Percentiles rank a stretch among this genome's conserved stretches.
Evolutionary conservation across 2,797 vertebrate genomes (phyloP).

Genomic region (Hypotaenidia okinawae): DNA sequence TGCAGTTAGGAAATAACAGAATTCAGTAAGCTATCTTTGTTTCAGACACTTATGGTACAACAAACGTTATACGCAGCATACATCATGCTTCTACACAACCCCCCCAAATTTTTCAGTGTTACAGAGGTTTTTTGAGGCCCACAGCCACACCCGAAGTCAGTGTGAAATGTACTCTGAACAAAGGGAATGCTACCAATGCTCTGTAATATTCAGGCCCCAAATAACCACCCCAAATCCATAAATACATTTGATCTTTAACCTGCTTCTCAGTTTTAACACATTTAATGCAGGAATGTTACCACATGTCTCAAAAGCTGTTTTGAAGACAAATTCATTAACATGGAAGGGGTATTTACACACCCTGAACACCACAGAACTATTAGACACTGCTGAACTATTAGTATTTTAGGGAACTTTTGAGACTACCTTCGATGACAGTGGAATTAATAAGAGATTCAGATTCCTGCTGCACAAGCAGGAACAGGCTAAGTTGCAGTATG

Average conservation of each 20-base stretch:
- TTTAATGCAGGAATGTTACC: not conserved
- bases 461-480: not conserved
- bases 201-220: not conserved
- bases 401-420: not conserved
- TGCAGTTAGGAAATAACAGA: not conserved
- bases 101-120: not conserved
- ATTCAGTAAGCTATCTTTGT: not conserved
- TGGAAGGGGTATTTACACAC: not conserved
- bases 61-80: not conserved
- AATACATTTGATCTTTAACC: not conserved
- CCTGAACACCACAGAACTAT: not conserved
- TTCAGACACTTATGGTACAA: not conserved
- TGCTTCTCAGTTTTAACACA: not conserved
- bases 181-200: not conserved
- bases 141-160: not conserved
- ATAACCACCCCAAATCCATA: not conserved
- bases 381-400: not conserved
- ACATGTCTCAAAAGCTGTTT: not conserved
- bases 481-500: not conserved
- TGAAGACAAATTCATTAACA: not conserved
- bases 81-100: not conserved
- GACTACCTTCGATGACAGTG: not conserved
- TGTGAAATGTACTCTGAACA: not conserved
- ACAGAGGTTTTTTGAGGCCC: not conserved
- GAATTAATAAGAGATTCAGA: not conserved